Evolutionary conservation across 2,888 invertebrate genomes (phyloP).

Genomic region (Drosophila lacicola): DNA sequence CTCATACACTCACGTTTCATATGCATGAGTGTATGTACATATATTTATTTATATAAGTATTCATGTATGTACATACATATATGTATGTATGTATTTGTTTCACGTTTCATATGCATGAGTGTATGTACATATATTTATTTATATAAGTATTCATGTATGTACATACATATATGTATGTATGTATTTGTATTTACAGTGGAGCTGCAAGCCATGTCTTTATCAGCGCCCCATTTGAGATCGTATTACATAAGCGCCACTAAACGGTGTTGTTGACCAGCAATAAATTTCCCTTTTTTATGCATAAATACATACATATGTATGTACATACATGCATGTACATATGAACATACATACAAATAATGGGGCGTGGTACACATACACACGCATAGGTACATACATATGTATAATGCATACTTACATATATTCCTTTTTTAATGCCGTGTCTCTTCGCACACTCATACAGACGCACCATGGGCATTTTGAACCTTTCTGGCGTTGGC

Average conservation of each 20-base stretch:
- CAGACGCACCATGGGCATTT: conserved; percentile 41
- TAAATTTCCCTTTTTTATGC: conserved; percentile 50
- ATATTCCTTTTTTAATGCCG: conserved; percentile 29
- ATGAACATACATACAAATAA: conserved; percentile 11
- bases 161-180: neutral
- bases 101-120: conserved; percentile 12
- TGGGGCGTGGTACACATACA: conserved; percentile 33
- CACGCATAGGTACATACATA: conserved; percentile 9
- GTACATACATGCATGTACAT: conserved; percentile 8
- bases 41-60: too few species aligned
- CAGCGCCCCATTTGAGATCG: conserved; percentile 56
- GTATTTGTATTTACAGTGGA: conserved; percentile 10
- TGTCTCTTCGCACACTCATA: conserved; percentile 25
- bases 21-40: conserved; percentile 11
- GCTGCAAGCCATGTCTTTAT: conserved; percentile 28
- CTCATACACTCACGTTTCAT: conserved; percentile 27
- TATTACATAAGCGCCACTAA: conserved; percentile 66
- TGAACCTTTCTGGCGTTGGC: conserved; percentile 75
- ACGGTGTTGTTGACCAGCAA: conserved; percentile 40
- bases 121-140: neutral
- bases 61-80: neutral
- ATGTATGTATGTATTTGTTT: conserved; percentile 3
- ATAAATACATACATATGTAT: conserved; percentile 11
- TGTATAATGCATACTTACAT: neutral
- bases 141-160: conserved; percentile 1